A percentile compares a stretch with the other conserved stretches of the same genome.
Evolutionary conservation across 2,888 invertebrate genomes (phyloP).

Genomic region (Notodonta dromedarius): DNA sequence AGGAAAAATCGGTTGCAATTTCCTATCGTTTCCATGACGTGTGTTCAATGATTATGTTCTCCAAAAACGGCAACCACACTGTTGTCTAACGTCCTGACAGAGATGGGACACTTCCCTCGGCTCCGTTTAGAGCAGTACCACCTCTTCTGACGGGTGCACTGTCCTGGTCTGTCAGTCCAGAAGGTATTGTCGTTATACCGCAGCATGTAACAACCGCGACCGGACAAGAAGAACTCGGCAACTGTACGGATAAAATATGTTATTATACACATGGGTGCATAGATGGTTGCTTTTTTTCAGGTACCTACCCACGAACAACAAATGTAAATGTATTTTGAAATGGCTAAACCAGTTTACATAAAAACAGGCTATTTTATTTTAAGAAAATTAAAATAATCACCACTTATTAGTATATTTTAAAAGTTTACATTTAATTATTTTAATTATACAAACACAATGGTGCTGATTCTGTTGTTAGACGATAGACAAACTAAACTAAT

Average conservation of each 20-base stretch:
- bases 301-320: too few relatives aligned
- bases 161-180: not conserved
- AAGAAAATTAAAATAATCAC: too few relatives aligned
- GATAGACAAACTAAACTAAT: too few relatives aligned
- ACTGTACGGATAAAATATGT: not conserved
- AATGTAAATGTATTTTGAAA: too few relatives aligned
- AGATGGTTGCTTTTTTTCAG: too few relatives aligned
- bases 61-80: not conserved
- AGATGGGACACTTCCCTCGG: not conserved
- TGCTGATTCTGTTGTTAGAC: too few relatives aligned
- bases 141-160: not conserved
- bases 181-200: not conserved
- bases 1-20: too few relatives aligned
- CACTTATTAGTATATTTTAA: too few relatives aligned
- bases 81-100: not conserved
- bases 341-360: too few relatives aligned
- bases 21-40: not conserved
- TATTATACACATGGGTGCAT: not conserved
- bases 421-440: too few relatives aligned
- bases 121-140: constrained; percentile 1
- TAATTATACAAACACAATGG: too few relatives aligned
- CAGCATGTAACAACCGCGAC: not conserved
- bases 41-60: not conserved
- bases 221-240: not conserved
- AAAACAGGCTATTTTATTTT: too few relatives aligned